Percentiles rank a stretch among this genome's conserved stretches.
phyloP scores from a whole-genome alignment of 2,888 invertebrate genomes.

The Halictus ligatus region DNA sequence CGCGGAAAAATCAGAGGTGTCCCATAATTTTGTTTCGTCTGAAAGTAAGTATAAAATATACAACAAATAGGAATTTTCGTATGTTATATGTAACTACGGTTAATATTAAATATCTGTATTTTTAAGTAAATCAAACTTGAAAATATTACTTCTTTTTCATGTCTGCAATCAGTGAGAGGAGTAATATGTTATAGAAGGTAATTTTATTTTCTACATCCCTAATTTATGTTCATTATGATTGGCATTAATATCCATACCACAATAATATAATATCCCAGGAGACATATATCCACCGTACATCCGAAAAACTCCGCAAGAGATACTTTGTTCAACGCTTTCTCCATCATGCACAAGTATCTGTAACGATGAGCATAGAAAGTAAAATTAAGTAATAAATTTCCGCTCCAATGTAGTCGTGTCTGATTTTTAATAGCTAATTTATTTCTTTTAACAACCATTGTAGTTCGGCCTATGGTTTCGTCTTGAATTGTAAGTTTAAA shows the following conservation, averaged over 20 bases:
- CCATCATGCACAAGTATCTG: slow-evolving; percentile 6
- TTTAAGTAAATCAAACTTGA: too few relatives aligned
- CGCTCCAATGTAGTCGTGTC: too few relatives aligned
- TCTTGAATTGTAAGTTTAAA: too few relatives aligned
- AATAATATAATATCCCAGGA: slow-evolving; percentile 78
- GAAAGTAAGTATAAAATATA: too few relatives aligned
- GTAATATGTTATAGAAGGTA: neutral
- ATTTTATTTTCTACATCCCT: neutral
- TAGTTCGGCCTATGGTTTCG: too few relatives aligned
- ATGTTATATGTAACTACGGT: too few relatives aligned
- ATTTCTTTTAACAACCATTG: too few relatives aligned
- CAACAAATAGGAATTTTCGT: too few relatives aligned
- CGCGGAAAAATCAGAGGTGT: too few relatives aligned
- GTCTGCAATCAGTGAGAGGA: neutral
- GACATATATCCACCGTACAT: slow-evolving; percentile 78
- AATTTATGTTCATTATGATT: neutral
- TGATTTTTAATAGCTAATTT: too few relatives aligned
- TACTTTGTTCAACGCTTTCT: neutral
- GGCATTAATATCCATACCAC: slow-evolving; percentile 65
- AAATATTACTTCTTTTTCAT: neutral
- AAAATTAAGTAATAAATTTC: neutral
- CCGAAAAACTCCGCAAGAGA: slow-evolving; percentile 62
- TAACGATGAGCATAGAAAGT: neutral
- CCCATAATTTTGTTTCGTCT: too few relatives aligned
- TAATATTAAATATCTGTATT: too few relatives aligned